Evolutionary conservation across 2,888 invertebrate species (phyloP).

Genomic region (Crocallis elinguaria): DNA sequence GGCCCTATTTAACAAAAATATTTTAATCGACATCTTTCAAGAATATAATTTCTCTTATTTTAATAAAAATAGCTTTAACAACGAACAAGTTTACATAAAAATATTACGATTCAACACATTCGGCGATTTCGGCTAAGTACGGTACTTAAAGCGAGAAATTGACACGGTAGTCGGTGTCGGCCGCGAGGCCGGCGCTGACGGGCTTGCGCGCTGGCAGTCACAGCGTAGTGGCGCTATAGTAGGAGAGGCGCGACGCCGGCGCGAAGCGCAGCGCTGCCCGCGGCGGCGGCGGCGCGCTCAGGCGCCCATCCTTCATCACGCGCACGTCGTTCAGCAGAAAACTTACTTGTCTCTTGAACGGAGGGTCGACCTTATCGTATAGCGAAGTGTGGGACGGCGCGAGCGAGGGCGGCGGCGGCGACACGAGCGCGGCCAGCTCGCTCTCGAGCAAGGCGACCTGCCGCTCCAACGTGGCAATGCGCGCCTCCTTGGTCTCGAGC

Average conservation of each 20-base stretch:
- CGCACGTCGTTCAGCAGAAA: conserved; percentile 92
- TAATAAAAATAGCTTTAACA: conserved; percentile 82
- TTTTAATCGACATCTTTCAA: conserved; percentile 76
- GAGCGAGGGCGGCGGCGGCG: conserved; percentile 81
- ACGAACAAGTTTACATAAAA: conserved; percentile 81
- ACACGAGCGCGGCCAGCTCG: conserved; percentile 86
- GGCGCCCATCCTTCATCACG: conserved; percentile 89
- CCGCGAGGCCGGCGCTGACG: conserved; percentile 25
- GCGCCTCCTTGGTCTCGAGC: conserved; percentile 93
- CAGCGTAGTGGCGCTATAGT: conserved; percentile 76
- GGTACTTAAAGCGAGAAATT: conserved; percentile 81
- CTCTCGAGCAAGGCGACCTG: conserved; percentile 92
- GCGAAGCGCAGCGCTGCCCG: conserved; percentile 55
- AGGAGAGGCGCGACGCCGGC: conserved; percentile 54
- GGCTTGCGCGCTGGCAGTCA: conserved; percentile 52
- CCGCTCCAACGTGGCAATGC: conserved; percentile 94
- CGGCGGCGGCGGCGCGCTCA: conserved; percentile 70
- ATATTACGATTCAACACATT: conserved; percentile 78
- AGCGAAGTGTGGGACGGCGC: conserved; percentile 84
- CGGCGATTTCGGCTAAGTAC: conserved; percentile 73
- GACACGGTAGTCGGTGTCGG: conserved; percentile 62
- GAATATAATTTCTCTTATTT: conserved; percentile 79
- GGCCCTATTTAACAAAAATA: conserved; percentile 83
- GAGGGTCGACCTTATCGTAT: conserved; percentile 86
- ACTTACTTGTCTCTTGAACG: conserved; percentile 94